These are phyloP conservation scores for Trypoxylus dichotomus DNA, from an alignment of 1,140 invertebrate species.

Conservation along the genomic window DNA sequence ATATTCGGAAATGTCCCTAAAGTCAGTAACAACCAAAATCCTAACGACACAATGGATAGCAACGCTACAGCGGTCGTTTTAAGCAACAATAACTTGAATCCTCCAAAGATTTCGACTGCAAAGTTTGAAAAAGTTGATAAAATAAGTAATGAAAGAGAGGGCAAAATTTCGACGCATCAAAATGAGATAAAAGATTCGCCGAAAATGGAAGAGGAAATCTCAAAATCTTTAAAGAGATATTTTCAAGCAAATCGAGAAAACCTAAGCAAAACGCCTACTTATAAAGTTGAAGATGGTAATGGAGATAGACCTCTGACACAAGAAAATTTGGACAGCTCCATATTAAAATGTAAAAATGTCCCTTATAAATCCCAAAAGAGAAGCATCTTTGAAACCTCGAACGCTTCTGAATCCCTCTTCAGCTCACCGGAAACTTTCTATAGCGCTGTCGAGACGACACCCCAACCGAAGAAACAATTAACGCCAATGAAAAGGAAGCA, in stretches of 20 bases:
- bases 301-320: too few relatives aligned
- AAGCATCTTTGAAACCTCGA: not conserved
- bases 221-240: not conserved
- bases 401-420: not conserved
- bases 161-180: not conserved
- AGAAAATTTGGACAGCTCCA: not conserved
- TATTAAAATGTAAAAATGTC: not conserved
- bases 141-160: not conserved
- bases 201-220: not conserved
- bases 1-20: too few relatives aligned
- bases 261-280: not conserved
- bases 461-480: not conserved
- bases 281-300: too few relatives aligned
- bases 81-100: not conserved
- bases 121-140: not conserved
- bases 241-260: not conserved
- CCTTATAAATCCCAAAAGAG: not conserved
- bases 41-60: not conserved
- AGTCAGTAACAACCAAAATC: not conserved
- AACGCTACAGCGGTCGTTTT: not conserved
- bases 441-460: not conserved
- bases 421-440: not conserved
- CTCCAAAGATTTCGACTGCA: not conserved
- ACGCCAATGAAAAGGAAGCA: not conserved
- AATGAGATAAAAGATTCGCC: not conserved